phyloP scores from a whole-genome alignment of 2,113 vertebrate genomes.

The Odobenus rosmarus region DNA sequence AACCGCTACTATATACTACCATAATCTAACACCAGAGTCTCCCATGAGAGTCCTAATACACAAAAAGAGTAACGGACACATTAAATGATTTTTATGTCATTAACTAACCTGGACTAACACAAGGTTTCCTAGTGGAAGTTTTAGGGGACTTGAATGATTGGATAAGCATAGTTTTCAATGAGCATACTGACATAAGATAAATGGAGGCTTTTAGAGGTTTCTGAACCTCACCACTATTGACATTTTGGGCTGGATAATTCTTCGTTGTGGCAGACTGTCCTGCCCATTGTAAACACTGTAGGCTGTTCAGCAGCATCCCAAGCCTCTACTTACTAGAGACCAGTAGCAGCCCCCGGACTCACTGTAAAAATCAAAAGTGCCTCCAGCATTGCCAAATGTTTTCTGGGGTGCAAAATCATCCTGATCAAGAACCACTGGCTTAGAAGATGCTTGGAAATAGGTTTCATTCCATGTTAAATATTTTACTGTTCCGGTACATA shows the following conservation, averaged over 20 bases:
- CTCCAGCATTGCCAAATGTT: neutral
- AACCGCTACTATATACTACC: fast-evolving
- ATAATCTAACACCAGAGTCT: neutral
- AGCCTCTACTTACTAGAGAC: neutral
- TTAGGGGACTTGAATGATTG: neutral
- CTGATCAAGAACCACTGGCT: neutral
- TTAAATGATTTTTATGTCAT: neutral
- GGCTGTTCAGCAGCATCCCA: neutral
- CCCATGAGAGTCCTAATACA: neutral
- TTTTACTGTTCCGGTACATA: neutral
- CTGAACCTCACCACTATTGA: neutral
- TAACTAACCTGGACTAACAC: neutral
- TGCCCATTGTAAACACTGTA: neutral
- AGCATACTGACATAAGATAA: neutral
- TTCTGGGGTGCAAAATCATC: neutral
- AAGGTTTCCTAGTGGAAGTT: neutral
- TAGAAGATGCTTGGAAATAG: neutral
- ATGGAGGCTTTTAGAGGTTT: constrained; percentile 19
- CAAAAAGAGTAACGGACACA: neutral
- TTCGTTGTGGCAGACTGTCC: neutral
- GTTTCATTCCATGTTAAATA: constrained; percentile 15
- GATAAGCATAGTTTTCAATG: neutral
- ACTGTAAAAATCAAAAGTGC: neutral
- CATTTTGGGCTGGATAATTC: neutral
- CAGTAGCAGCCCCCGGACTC: neutral